These are phyloP conservation scores for Pasiphila rectangulata DNA, from an alignment of 2,888 invertebrate species.

Conservation along the genomic window DNA sequence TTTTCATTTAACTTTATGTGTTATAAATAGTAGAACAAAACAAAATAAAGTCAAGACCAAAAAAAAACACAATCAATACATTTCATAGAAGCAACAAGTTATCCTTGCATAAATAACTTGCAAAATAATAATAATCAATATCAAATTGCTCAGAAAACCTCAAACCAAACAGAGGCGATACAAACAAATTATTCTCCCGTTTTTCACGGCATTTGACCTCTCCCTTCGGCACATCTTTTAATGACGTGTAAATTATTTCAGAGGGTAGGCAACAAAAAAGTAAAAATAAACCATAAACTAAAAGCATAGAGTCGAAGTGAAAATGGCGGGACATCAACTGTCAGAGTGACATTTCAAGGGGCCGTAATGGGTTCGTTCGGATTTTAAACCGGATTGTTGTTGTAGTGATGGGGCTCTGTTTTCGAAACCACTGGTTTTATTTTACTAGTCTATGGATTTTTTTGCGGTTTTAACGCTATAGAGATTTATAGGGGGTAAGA, in stretches of 20 bases:
- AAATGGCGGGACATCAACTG: slow-evolving; percentile 56
- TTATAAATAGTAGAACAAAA: too few species aligned
- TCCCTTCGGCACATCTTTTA: slow-evolving; percentile 50
- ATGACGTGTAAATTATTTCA: slow-evolving; percentile 67
- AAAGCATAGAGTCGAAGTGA: slow-evolving; percentile 23
- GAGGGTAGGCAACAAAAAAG: slow-evolving; percentile 38
- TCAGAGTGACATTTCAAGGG: slow-evolving; percentile 68
- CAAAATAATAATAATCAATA: neutral
- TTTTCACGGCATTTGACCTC: slow-evolving; percentile 69
- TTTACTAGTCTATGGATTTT: neutral
- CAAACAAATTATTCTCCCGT: slow-evolving; percentile 58
- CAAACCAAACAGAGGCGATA: slow-evolving; percentile 16
- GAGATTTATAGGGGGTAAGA: neutral
- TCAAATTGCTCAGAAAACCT: slow-evolving; percentile 15
- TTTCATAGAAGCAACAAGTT: too few species aligned
- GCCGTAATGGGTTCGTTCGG: slow-evolving; percentile 56
- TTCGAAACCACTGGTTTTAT: slow-evolving; percentile 32
- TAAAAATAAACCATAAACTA: slow-evolving; percentile 32
- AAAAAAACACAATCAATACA: too few species aligned
- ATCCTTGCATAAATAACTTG: neutral
- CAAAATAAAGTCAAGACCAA: too few species aligned
- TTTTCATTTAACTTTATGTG: too few species aligned
- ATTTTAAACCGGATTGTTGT: slow-evolving; percentile 65
- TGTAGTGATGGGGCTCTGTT: slow-evolving; percentile 41
- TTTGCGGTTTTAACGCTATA: neutral